These are phyloP conservation scores for Lobophora halterata DNA, from an alignment of 2,888 invertebrate genomes.

Conservation along the genomic window DNA sequence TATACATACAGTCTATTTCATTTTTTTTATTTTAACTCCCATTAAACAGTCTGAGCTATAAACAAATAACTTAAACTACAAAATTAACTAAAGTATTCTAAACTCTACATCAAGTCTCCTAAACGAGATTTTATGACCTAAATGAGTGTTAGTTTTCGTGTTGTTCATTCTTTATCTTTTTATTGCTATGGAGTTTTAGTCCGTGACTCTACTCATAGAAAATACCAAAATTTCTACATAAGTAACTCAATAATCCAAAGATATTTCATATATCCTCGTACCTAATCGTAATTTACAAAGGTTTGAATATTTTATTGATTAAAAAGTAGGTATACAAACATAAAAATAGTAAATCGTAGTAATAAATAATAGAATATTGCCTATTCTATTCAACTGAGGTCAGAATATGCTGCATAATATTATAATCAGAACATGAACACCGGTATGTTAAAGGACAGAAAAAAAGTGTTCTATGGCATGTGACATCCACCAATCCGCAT, in stretches of 20 bases:
- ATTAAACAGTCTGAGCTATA: neutral
- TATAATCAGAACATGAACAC: too few species aligned
- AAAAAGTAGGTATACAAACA: constrained; percentile 4
- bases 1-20: too few species aligned
- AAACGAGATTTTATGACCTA: constrained; percentile 16
- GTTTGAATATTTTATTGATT: neutral
- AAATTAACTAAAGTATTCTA: constrained; percentile 15
- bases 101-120: constrained; percentile 15
- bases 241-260: too few species aligned
- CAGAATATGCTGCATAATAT: too few species aligned
- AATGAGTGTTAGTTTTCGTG: constrained; percentile 21
- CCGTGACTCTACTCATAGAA: constrained; percentile 4
- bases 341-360: too few species aligned
- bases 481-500: too few species aligned
- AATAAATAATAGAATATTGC: too few species aligned
- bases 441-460: too few species aligned
- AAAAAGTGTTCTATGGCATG: too few species aligned
- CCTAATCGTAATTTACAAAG: too few species aligned
- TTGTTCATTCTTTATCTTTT: constrained; percentile 15
- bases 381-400: too few species aligned
- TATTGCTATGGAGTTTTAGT: constrained; percentile 3
- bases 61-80: constrained; percentile 8
- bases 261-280: too few species aligned
- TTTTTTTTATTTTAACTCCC: constrained; percentile 6
- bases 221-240: constrained; percentile 6